These are phyloP conservation scores for Pangasianodon hypophthalmus DNA, from an alignment of 2,113 vertebrate genomes.

Conservation along the genomic window DNA sequence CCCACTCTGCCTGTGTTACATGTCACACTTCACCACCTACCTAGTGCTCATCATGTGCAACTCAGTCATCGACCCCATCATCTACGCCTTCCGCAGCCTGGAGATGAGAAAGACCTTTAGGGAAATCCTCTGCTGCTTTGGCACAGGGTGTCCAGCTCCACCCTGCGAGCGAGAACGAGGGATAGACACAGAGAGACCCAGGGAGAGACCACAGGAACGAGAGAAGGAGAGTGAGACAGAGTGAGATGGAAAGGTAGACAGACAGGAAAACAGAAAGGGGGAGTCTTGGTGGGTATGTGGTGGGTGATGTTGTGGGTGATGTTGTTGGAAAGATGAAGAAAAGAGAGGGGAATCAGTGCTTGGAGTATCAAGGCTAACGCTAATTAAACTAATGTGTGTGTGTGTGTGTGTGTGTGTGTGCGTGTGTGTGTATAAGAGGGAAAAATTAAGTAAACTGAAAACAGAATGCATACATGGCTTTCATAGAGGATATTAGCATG, in stretches of 20 bases:
- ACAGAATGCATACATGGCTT: neutral
- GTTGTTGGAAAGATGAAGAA: neutral
- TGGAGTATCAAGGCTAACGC: neutral
- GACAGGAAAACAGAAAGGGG: neutral
- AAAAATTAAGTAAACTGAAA: no score
- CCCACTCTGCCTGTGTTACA: constrained; percentile 83
- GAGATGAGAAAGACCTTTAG: constrained; percentile 86
- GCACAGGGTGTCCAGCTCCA: constrained; percentile 64
- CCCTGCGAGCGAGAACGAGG: constrained; percentile 23
- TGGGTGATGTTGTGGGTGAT: neutral
- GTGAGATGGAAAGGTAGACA: neutral
- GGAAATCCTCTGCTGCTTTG: constrained; percentile 77
- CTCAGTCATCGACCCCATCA: constrained; percentile 84
- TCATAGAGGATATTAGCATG: neutral
- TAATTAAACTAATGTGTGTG: neutral
- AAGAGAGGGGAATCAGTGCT: neutral
- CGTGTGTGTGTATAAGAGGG: neutral
- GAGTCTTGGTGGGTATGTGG: neutral
- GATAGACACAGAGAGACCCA: neutral
- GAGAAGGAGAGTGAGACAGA: constrained; percentile 41
- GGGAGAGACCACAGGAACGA: constrained; percentile 7
- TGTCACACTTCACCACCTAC: constrained; percentile 85
- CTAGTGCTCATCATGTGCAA: constrained; percentile 89
- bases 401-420: constrained; percentile 4
- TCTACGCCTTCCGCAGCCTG: constrained; percentile 84